phyloP scores from a whole-genome alignment of 2,888 invertebrate species.

The Lepas anatifera region DNA sequence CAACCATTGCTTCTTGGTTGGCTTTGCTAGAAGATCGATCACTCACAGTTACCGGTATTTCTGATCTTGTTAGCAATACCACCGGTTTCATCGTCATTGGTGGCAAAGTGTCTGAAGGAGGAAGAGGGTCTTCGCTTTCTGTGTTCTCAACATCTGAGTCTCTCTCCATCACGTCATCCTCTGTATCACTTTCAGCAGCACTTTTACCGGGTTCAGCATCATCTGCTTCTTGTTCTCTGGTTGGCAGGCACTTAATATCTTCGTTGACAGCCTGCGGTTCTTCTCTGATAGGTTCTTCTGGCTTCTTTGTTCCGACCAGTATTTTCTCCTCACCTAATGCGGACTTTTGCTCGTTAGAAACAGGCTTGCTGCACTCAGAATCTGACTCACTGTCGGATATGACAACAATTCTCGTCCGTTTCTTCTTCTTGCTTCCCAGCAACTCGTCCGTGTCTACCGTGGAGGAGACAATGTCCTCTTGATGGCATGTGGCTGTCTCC shows the following conservation, averaged over 20 bases:
- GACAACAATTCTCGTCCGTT: conserved; percentile 38
- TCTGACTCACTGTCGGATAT: conserved; percentile 28
- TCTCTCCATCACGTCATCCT: neutral
- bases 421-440: conserved; percentile 42
- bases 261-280: no score
- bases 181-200: neutral
- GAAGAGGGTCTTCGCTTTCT: neutral
- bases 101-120: neutral
- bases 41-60: no score
- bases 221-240: no score
- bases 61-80: neutral
- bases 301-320: no score
- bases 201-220: neutral
- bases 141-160: neutral
- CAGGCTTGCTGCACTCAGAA: neutral
- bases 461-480: neutral
- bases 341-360: no score
- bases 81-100: neutral
- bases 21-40: no score
- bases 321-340: no score
- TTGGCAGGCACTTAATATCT: no score
- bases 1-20: no score
- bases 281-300: no score
- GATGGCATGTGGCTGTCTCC: neutral
- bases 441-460: neutral